Base-by-base conservation (phyloP, 2,113 vertebrate species). In the Melospiza melodia region DNA sequence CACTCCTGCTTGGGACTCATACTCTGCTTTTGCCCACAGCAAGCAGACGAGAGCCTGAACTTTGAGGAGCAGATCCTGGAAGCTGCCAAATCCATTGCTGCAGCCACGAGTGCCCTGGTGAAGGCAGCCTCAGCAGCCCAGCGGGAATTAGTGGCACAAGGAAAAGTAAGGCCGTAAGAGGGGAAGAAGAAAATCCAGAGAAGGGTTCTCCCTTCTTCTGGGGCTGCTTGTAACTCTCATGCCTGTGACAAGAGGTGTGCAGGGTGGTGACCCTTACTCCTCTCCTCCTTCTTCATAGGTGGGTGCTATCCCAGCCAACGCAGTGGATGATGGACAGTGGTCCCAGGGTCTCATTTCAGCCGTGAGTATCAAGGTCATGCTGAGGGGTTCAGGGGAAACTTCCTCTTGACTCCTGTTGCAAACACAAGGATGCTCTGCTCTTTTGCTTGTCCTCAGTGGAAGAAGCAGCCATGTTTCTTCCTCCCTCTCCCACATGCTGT, bases 291-390 rank as follows among this genome's bases (percentile, higher is more conserved):
- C n/a, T 46, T 92, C 20, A 1, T 95, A 99, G 99, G 99, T 99
- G 67, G 99, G 99, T 0, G 98, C 99, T 18, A 99, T 99, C 86
- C 99, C 98, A 39, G 99, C 99, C 93, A 99, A 99, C 0, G 99
- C 99, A 5, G 98, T 99, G 89, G 99, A 99, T 71, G 99, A 99
- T 46, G 99, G 99, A 17, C 99, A 99, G 97, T 99, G 99, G 99
- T 99, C 99, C 92, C 99, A 99, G 95, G 99, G 99, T 39, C 99
- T 99, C 63, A 99, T 99, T 97, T 99, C 99, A 89, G 99, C 99
- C 0, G 99, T 99, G 97, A 99, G 99, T 99, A 68, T 85, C 37
- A 57, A 62, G 28, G 24, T n/a, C 15, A 4, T 65, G 19, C 30
- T 37, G 28, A 20, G n/a, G 62, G 28, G 23, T 14, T 65, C 16